Percentiles rank a stretch among this genome's conserved stretches.
phyloP scores from a whole-genome alignment of 2,888 invertebrate genomes.

The Hemicrepidius hirtus region DNA sequence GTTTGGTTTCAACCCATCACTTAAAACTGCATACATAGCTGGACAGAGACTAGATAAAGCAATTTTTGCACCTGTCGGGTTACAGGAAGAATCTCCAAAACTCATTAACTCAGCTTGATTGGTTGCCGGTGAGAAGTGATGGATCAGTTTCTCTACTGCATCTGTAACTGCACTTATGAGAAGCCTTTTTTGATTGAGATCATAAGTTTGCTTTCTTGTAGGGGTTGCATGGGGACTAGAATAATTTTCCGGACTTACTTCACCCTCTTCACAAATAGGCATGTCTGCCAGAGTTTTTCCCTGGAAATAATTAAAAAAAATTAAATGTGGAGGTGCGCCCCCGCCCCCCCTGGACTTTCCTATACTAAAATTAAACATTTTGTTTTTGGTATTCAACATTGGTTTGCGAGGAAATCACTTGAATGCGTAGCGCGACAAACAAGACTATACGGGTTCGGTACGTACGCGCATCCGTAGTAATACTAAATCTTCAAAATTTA shows the following conservation, averaged over 20 bases:
- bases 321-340: too few species aligned
- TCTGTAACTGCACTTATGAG: slow-evolving; percentile 83
- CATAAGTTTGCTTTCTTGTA: slow-evolving; percentile 57
- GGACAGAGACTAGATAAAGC: slow-evolving; percentile 87
- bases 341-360: too few species aligned
- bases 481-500: too few species aligned
- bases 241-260: slow-evolving; percentile 77
- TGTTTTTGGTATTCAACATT: not conserved
- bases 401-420: too few species aligned
- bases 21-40: slow-evolving; percentile 87
- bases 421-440: too few species aligned
- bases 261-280: slow-evolving; percentile 80
- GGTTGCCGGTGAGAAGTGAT: slow-evolving; percentile 81
- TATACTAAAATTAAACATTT: too few species aligned
- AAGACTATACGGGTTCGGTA: too few species aligned
- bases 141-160: slow-evolving; percentile 84
- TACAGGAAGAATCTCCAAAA: slow-evolving; percentile 76
- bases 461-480: too few species aligned
- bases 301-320: slow-evolving; percentile 64
- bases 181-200: slow-evolving; percentile 79
- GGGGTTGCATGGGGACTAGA: slow-evolving; percentile 73
- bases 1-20: slow-evolving; percentile 88
- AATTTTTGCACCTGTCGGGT: slow-evolving; percentile 82
- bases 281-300: slow-evolving; percentile 77
- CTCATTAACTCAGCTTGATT: slow-evolving; percentile 77